Conservation (phyloP, 2,113 vertebrate genomes). For the Mohoua ochrocephala region DNA sequence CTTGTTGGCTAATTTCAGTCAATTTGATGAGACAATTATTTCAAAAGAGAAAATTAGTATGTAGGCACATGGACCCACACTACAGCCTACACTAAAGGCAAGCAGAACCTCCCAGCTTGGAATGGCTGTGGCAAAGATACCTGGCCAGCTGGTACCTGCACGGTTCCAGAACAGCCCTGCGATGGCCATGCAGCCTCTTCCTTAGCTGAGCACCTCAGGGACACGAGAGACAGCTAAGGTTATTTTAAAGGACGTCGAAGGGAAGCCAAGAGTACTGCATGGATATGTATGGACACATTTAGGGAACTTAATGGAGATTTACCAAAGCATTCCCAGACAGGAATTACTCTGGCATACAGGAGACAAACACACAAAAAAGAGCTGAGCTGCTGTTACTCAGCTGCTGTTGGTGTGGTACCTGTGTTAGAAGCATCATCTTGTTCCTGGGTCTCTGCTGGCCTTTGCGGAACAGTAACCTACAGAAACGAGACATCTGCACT, state of each 20-base stretch:
- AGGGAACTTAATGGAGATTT: not conserved
- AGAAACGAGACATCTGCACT: not conserved
- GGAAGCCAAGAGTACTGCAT: not conserved
- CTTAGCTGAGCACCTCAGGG: not conserved
- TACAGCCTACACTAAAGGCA: not conserved
- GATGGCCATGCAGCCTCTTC: not conserved
- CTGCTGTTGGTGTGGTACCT: slow-evolving; percentile 56
- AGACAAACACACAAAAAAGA: not conserved
- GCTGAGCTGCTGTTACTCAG: not conserved
- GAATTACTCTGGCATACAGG: not conserved
- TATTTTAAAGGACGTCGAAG: not conserved
- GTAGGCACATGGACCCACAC: not conserved
- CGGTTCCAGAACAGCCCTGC: not conserved
- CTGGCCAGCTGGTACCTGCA: not conserved
- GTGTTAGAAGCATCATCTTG: slow-evolving; percentile 29
- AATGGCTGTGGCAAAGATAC: not conserved
- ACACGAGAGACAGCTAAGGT: not conserved
- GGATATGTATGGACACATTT: not conserved
- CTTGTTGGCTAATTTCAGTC: not conserved
- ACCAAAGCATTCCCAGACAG: not conserved
- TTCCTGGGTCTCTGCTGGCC: slow-evolving; percentile 2
- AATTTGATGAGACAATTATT: not conserved
- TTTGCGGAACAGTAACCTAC: slow-evolving; percentile 85
- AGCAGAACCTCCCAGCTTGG: not conserved
- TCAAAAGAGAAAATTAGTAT: not conserved